Evolutionary conservation across 2,888 invertebrate species (phyloP).

Genomic region (Chymomyza caudatula): DNA sequence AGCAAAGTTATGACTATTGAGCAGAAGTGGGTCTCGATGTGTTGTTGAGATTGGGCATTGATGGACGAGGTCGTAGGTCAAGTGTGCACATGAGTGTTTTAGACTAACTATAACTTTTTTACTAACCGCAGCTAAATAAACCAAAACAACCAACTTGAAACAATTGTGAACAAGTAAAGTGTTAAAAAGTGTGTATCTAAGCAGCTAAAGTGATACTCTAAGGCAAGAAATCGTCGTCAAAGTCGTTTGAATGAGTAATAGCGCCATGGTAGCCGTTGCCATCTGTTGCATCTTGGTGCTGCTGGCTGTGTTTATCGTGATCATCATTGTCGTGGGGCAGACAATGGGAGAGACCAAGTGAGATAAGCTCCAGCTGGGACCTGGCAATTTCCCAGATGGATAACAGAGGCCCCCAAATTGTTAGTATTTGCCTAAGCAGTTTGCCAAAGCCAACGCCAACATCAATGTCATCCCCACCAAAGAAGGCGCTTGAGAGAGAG

Average conservation of each 20-base stretch:
- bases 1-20: conserved; percentile 50
- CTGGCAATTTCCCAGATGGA: conserved; percentile 79
- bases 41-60: background rate
- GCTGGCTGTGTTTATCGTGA: conserved; percentile 88
- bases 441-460: conserved; percentile 29
- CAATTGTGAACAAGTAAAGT: background rate
- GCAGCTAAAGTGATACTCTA: background rate
- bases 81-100: conserved; percentile 49
- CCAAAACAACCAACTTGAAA: background rate
- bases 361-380: conserved; percentile 79
- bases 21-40: background rate
- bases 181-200: background rate
- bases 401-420: conserved; percentile 78
- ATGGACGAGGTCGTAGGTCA: conserved; percentile 17
- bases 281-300: conserved; percentile 90
- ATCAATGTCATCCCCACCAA: conserved; percentile 10
- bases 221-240: background rate
- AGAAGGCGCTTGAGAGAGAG: conserved; percentile 1
- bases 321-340: conserved; percentile 89
- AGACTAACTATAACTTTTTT: background rate
- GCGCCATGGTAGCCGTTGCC: conserved; percentile 88
- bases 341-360: conserved; percentile 83
- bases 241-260: conserved; percentile 75
- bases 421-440: conserved; percentile 59
- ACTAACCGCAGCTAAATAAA: background rate